Evolutionary conservation across 2,888 invertebrate species (phyloP).

Genomic region (Eutolmus rufibarbis): DNA sequence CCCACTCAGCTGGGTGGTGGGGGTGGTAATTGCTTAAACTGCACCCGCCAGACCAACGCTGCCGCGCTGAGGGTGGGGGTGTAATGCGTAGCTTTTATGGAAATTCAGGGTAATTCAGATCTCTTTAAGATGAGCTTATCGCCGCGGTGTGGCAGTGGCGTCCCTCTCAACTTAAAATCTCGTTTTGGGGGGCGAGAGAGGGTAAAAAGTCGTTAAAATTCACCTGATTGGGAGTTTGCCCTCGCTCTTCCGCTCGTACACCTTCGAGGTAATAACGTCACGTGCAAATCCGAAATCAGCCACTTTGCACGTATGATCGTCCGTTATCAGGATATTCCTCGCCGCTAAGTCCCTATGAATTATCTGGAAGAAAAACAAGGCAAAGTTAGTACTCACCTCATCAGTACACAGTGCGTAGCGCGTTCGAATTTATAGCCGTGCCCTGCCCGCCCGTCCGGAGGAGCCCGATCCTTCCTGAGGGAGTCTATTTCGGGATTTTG

Average conservation of each 20-base stretch:
- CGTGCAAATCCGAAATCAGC: conserved; percentile 94
- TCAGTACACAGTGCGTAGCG: conserved; percentile 9
- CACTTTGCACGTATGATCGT: conserved; percentile 88
- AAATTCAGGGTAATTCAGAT: conserved; percentile 9
- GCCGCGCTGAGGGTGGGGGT: not conserved
- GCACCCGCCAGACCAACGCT: not conserved
- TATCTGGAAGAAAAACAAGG: conserved; percentile 65
- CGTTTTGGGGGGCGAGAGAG: not conserved
- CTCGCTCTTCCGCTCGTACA: conserved; percentile 88
- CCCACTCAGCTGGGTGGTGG: not conserved
- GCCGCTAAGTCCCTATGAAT: conserved; percentile 92
- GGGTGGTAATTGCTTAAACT: not conserved
- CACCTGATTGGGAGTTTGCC: conserved; percentile 77
- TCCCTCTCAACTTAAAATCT: not conserved
- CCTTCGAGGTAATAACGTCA: conserved; percentile 85
- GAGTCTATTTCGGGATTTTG: not conserved
- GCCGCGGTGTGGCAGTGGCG: not conserved
- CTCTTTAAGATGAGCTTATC: not conserved
- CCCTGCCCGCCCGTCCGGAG: not conserved
- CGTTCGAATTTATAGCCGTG: not conserved
- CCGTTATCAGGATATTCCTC: conserved; percentile 84
- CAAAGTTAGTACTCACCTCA: conserved; percentile 17
- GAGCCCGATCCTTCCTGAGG: not conserved
- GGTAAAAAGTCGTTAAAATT: conserved; percentile 30
- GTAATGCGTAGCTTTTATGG: conserved; percentile 21